Percentiles rank a stretch among this genome's conserved stretches.
Evolutionary conservation across 64 coral and sea anemone species (phyloP).

Genomic region (Orbicella faveolata): DNA sequence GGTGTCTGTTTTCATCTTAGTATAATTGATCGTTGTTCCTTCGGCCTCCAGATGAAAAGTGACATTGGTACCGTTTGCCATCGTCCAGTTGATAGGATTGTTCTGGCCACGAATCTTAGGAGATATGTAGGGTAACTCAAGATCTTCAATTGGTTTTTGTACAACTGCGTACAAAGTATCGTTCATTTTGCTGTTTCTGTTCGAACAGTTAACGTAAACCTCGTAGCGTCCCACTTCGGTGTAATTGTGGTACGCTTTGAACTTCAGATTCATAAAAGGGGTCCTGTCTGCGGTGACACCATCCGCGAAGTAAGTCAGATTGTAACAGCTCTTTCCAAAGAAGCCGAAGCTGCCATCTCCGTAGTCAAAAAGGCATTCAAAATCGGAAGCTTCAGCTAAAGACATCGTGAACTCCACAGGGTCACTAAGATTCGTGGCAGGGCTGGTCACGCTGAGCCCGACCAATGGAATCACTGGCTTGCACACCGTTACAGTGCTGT

Average conservation of each 20-base stretch:
- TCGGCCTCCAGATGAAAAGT: slow-evolving; percentile 50
- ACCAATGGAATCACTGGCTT: slow-evolving; percentile 68
- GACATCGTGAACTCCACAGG: slow-evolving; percentile 16
- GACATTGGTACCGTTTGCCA: slow-evolving; percentile 74
- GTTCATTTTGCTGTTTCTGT: slow-evolving; percentile 49
- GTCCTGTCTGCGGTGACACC: slow-evolving; percentile 34
- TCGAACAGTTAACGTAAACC: slow-evolving; percentile 43
- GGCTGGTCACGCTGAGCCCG: neutral
- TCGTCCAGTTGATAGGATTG: slow-evolving; percentile 41
- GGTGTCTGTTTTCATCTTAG: slow-evolving; percentile 27
- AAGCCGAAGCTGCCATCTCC: slow-evolving; percentile 25
- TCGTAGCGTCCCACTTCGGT: slow-evolving; percentile 24
- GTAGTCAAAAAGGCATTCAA: slow-evolving; percentile 44
- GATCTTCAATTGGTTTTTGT: slow-evolving; percentile 55
- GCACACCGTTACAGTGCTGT: neutral
- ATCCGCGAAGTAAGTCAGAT: slow-evolving; percentile 60
- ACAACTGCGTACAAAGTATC: slow-evolving; percentile 15
- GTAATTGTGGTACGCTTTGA: slow-evolving; percentile 37
- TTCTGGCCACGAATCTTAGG: slow-evolving; percentile 27
- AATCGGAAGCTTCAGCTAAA: slow-evolving; percentile 68
- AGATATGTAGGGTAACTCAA: neutral
- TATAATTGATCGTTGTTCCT: neutral
- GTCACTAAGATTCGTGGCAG: slow-evolving; percentile 27
- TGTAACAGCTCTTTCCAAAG: slow-evolving; percentile 26
- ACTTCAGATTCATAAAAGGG: slow-evolving; percentile 57